Base-by-base conservation (phyloP, 2,888 invertebrate species). In the Atherix ibis region DNA sequence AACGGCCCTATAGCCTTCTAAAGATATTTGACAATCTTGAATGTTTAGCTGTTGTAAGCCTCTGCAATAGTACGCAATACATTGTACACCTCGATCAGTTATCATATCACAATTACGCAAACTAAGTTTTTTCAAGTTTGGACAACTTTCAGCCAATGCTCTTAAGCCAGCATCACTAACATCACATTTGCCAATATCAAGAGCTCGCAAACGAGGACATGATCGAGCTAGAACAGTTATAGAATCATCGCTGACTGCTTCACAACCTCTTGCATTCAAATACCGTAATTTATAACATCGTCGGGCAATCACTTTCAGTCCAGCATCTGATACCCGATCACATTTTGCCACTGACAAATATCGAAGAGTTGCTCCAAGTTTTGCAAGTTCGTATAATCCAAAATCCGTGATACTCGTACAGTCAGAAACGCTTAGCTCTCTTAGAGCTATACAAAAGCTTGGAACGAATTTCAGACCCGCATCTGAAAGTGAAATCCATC, bases 331-430 rank as follows among this genome's bases (percentile, higher is more conserved):
- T 3, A 92, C 82, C 56, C 82, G 79, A 44, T 87, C 87, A 63
- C 92, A 92, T 60, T 92, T 92, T 14, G 91, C 91, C 17, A 91
- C 87, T 17, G 89, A 91, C 10, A 92, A 71, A 59, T 92, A 92
- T 13, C 91, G 72, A 42, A 92, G 62, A n/a, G 83, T 84, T 0
- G 84, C 80, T 2, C 88, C 88, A 16, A 92, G 63, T 50, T 87
- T 81, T 8, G 89, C 87, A 39, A 92, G 60, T 59, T 91, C 89
- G 52, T 88, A 83, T 19, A 91, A 67, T 1, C 89, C 89, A 51
- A 87, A 88, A 58, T 92, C 91, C 1, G 91, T 87, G 39, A 91
- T 76, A 42, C 79, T 80, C 13, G 75, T 68, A 56, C 92, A 92
- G 63, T 92, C 92, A 24, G 88, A 88, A 24, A 92, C 81, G 46